A percentile compares a stretch with the other conserved stretches of the same genome.
phyloP scores from a whole-genome alignment of 2,113 vertebrate genomes.

The Progne subis region DNA sequence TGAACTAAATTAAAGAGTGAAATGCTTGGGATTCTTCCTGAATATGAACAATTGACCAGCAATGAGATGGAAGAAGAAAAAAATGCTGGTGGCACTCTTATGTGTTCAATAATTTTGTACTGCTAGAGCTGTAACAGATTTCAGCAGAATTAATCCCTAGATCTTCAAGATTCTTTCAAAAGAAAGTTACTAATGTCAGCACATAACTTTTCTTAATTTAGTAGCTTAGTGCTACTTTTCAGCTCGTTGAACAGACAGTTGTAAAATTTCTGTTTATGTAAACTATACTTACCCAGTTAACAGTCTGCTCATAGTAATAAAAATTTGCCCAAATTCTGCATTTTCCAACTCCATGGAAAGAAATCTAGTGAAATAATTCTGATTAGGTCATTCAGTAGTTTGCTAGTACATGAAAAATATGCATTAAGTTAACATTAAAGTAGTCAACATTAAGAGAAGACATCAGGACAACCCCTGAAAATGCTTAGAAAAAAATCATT shows the following conservation, averaged over 20 bases:
- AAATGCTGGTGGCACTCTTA: not conserved
- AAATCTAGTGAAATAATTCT: conserved; percentile 11
- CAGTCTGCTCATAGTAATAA: conserved; percentile 6
- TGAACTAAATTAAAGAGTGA: not conserved
- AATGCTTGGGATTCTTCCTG: not conserved
- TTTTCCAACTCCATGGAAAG: not conserved
- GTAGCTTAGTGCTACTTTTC: not conserved
- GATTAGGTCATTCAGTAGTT: conserved; percentile 2
- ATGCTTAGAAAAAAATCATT: not conserved
- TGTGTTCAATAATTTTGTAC: not conserved
- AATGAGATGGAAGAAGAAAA: not conserved
- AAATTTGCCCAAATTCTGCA: not conserved
- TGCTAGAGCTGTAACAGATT: not conserved
- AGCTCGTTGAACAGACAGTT: conserved; percentile 17
- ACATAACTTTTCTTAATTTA: not conserved
- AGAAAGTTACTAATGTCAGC: not conserved
- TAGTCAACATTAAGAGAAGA: not conserved
- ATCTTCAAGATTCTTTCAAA: not conserved
- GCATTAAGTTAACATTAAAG: not conserved
- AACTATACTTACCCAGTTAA: conserved; percentile 28
- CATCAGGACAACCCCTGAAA: not conserved
- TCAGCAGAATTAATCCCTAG: not conserved
- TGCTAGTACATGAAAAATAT: not conserved
- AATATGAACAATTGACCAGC: not conserved
- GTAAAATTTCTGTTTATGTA: conserved; percentile 23